Base-by-base conservation (phyloP, 1,140 invertebrate genomes). In the Drosophila kohkoa region DNA sequence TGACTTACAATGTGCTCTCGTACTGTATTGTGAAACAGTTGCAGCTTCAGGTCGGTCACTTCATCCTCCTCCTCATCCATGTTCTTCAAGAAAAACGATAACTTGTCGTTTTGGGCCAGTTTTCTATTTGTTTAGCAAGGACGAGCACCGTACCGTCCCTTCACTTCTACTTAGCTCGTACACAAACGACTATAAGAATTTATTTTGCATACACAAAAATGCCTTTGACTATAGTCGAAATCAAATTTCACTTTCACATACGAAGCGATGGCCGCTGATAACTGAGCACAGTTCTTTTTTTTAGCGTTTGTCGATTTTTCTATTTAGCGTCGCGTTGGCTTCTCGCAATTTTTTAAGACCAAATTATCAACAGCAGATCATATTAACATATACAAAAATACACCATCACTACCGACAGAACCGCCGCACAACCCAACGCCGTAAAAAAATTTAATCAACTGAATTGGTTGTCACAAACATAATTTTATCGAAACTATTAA, bases 21-120 rank as follows among this genome's bases (percentile, higher is more conserved):
- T 66, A 99, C 96, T 90, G 97, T 98, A 92, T 98, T 98, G 93
- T 98, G 97, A 93, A 99, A 99, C 92, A 97, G 94, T 93, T 97
- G 96, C 92, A 97, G 96, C 81, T 96, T 94, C 75, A 96, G 93
- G 93, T 97, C 96, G 59, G 95, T 94, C 54, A 95, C 94, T 92
- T 95, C 94, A 91, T 96, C 96, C 67, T 92, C 94, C 69, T 94
- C 94, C 3, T 92, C 90, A 3, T 91, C 85, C 88, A 92, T 92
- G 71, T 77, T 83, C 77, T 60, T 81, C 2, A 85, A 57, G 45
- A 89, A 88, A 38, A 82, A 74, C 41, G 75, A 68, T 49, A 79
- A 43, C 51, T 89, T 89, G 32, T 90, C 85, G 69, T 82, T 89
- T 69, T 80, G 77, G 55, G 75, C 78, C 86, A 81, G 87, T 90